phyloP scores from a whole-genome alignment of 92 coral and sea anemone genomes.

The Epizoanthus ramosus region DNA sequence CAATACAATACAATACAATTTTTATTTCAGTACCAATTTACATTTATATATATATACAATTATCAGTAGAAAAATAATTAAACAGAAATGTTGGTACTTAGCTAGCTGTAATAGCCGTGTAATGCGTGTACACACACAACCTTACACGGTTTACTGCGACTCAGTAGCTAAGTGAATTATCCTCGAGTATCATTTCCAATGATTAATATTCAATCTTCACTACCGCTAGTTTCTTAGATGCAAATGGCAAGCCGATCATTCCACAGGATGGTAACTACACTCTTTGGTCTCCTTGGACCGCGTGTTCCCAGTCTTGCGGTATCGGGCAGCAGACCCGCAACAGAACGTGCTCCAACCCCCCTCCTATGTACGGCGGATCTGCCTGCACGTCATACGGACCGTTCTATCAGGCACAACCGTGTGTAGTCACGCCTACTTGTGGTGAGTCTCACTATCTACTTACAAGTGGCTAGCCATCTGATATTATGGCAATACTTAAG shows the following conservation, averaged over 20 bases:
- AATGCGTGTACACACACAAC: too few relatives aligned
- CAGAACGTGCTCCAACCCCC: constrained; percentile 38
- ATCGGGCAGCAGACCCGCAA: constrained; percentile 38
- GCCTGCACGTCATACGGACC: constrained; percentile 29
- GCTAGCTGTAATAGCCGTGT: too few relatives aligned
- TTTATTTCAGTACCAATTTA: too few relatives aligned
- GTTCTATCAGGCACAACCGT: constrained; percentile 36
- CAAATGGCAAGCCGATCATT: constrained; percentile 7
- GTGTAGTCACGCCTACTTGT: constrained; percentile 25
- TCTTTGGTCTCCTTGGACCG: constrained; percentile 39
- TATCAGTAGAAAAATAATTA: too few relatives aligned
- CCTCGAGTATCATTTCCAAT: background rate
- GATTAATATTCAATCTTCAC: background rate
- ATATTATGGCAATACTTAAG: too few relatives aligned
- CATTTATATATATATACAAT: too few relatives aligned
- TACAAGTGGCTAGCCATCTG: too few relatives aligned
- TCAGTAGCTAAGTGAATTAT: too few relatives aligned
- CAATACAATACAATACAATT: too few relatives aligned
- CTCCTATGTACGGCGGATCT: constrained; percentile 30
- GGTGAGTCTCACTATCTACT: background rate
- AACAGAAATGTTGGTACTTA: too few relatives aligned
- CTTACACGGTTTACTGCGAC: too few relatives aligned
- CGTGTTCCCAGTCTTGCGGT: constrained; percentile 31
- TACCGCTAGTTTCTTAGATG: constrained; percentile 26
- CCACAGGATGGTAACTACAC: constrained; percentile 39